Conservation (phyloP, 2,888 invertebrate genomes). For the Eudemis profundana region DNA sequence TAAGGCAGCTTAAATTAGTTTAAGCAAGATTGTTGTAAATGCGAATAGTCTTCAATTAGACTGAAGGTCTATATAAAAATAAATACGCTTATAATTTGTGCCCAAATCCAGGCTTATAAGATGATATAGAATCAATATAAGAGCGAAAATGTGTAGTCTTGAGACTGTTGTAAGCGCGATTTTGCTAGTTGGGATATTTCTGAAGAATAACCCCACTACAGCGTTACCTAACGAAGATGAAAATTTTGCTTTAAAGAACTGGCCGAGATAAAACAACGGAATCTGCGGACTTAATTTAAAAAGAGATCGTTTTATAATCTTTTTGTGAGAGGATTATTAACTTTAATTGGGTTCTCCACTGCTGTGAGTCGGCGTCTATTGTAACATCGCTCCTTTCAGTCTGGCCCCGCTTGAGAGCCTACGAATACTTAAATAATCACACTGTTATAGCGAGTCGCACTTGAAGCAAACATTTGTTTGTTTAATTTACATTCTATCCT, state of each 20-base stretch:
- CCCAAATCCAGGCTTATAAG: too few species aligned
- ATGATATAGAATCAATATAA: too few species aligned
- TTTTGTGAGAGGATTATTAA: slow-evolving; percentile 72
- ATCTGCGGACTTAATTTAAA: slow-evolving; percentile 66
- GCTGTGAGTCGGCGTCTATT: slow-evolving; percentile 64
- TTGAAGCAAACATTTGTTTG: slow-evolving; percentile 18
- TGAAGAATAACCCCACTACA: too few species aligned
- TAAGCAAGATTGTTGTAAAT: too few species aligned
- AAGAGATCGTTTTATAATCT: slow-evolving; percentile 62
- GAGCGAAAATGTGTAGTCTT: too few species aligned
- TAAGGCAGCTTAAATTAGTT: too few species aligned
- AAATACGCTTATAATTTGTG: too few species aligned
- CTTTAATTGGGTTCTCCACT: slow-evolving; percentile 76
- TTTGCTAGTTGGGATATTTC: too few species aligned
- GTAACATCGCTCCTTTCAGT: slow-evolving; percentile 58
- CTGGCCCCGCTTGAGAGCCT: slow-evolving; percentile 53
- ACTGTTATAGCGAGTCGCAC: slow-evolving; percentile 1
- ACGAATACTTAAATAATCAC: slow-evolving; percentile 58
- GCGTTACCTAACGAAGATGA: neutral
- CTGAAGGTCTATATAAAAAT: too few species aligned
- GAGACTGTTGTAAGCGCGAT: too few species aligned
- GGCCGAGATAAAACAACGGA: slow-evolving; percentile 51
- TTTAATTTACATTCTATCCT: slow-evolving; percentile 3
- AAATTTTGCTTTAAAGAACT: slow-evolving; percentile 25
- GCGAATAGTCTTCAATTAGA: too few species aligned